Evolutionary conservation across 2,888 invertebrate genomes (phyloP).

Genomic region (Axea sp.): DNA sequence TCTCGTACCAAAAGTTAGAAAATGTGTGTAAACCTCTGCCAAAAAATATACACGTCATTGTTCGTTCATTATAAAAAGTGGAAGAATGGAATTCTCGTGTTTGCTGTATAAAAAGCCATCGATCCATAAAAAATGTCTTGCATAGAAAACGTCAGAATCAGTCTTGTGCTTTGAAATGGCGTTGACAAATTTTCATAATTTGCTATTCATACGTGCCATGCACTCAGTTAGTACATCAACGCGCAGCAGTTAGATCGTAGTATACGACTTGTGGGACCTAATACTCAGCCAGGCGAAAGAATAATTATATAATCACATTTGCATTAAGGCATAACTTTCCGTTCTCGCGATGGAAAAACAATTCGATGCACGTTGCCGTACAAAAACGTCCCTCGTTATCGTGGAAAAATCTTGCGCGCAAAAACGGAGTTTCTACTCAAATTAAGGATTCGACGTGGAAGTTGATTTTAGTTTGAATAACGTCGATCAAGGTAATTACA

Average conservation of each 20-base stretch:
- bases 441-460: conserved; percentile 36
- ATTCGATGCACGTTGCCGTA: neutral
- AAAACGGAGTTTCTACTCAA: conserved; percentile 34
- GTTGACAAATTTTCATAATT: conserved; percentile 49
- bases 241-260: conserved; percentile 44
- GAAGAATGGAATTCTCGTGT: neutral
- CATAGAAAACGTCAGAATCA: conserved; percentile 8
- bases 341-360: too few species aligned
- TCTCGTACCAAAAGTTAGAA: conserved; percentile 7
- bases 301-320: conserved; percentile 51
- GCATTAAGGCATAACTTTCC: conserved; percentile 45
- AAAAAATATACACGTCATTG: conserved; percentile 10
- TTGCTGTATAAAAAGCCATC: neutral
- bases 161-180: conserved; percentile 47
- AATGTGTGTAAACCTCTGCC: neutral
- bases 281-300: conserved; percentile 31
- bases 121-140: too few species aligned
- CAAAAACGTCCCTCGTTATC: conserved; percentile 17
- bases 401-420: conserved; percentile 30
- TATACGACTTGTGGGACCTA: conserved; percentile 34
- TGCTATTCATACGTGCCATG: conserved; percentile 32
- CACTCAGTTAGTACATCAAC: conserved; percentile 41
- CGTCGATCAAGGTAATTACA: conserved; percentile 35
- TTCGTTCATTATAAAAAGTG: neutral
- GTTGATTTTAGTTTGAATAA: conserved; percentile 48